phyloP scores from a whole-genome alignment of 1,140 invertebrate genomes.

The Eriosoma lanigerum region DNA sequence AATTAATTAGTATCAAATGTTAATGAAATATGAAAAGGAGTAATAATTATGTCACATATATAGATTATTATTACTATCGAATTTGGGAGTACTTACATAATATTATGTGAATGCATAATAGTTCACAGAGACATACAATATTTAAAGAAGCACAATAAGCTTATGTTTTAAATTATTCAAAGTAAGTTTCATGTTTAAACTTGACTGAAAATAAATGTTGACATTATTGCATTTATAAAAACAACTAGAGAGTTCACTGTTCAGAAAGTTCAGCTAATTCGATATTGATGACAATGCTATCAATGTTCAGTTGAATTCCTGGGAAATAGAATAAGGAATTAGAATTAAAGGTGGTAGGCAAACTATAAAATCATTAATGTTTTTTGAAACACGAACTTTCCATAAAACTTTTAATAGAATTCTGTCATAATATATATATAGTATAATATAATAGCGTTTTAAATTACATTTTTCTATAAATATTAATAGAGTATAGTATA shows the following conservation, averaged over 20 bases:
- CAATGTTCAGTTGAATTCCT: neutral
- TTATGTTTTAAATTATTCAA: conserved; percentile 10
- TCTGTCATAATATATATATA: too few species aligned
- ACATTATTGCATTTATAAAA: neutral
- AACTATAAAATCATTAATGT: neutral
- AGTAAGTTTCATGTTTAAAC: neutral
- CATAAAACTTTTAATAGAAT: neutral
- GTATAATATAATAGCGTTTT: too few species aligned
- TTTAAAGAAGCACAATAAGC: neutral
- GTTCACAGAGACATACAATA: neutral
- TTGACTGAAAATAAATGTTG: neutral
- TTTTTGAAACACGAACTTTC: neutral
- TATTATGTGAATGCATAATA: neutral
- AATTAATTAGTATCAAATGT: too few species aligned
- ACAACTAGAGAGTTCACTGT: neutral
- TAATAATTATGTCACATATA: too few species aligned
- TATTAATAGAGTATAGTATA: too few species aligned
- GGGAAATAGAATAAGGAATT: neutral
- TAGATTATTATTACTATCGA: too few species aligned
- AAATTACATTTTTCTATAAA: too few species aligned
- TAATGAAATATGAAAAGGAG: too few species aligned
- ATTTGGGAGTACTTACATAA: too few species aligned
- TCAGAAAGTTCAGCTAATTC: neutral
- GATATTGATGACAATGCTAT: neutral
- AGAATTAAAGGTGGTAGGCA: neutral